Evolutionary conservation across 2,797 vertebrate species (phyloP).

Genomic region (Trachurus trachurus): DNA sequence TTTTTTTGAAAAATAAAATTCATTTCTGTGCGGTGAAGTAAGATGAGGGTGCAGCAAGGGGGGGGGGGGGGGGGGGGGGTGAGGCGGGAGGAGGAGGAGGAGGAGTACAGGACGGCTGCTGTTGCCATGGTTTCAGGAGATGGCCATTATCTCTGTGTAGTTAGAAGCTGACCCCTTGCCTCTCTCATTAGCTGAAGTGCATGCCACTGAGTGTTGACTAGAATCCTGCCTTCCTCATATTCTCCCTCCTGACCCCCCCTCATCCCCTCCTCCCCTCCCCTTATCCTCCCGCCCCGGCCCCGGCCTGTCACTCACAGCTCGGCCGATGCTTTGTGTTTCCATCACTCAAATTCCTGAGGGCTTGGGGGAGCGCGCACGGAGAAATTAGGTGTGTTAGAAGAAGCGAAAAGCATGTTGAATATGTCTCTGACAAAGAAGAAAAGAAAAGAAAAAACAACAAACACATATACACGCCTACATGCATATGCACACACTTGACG

Average conservation of each 20-base stretch:
- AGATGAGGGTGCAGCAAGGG: conserved; percentile 49
- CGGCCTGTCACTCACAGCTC: conserved; percentile 66
- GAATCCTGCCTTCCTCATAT: conserved; percentile 70
- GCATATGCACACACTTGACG: not conserved
- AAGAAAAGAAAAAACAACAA: not conserved
- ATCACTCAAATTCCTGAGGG: conserved; percentile 47
- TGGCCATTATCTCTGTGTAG: conserved; percentile 86
- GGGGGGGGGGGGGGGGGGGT: conserved; percentile 38
- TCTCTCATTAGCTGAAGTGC: conserved; percentile 88
- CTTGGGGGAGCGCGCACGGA: not conserved
- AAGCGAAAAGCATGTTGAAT: not conserved
- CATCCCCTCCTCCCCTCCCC: not conserved
- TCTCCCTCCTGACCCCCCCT: conserved; percentile 41
- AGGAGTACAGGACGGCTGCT: conserved; percentile 64
- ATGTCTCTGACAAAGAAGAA: not conserved
- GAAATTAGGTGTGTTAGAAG: conserved; percentile 25
- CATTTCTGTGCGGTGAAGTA: conserved; percentile 54
- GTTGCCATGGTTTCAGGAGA: conserved; percentile 88
- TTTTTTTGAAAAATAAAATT: conserved; percentile 48
- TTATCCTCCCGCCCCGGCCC: conserved; percentile 46
- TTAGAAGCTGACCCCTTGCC: conserved; percentile 83
- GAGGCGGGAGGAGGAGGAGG: conserved; percentile 39
- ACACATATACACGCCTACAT: not conserved
- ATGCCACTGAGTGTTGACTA: conserved; percentile 80
- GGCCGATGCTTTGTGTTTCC: conserved; percentile 37